These are phyloP conservation scores for Tenthredo scrophulariae DNA, from an alignment of 2,888 invertebrate genomes.

Conservation along the genomic window DNA sequence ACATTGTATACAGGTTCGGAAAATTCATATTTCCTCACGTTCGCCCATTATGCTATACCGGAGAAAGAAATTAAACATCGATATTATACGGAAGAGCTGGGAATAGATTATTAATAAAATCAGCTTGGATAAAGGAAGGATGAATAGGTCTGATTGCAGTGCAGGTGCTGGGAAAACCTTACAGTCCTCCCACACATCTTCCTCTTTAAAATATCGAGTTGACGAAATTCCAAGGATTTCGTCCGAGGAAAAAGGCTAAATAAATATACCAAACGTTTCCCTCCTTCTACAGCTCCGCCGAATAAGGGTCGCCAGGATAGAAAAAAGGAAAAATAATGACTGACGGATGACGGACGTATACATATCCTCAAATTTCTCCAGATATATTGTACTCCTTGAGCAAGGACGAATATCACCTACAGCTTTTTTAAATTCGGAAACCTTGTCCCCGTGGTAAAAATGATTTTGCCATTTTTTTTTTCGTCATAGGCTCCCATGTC, in stretches of 20 bases:
- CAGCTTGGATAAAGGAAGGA: not conserved
- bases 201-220: not conserved
- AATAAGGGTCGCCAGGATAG: not conserved
- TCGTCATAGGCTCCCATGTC: too few relatives aligned
- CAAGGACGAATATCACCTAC: not conserved
- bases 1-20: not conserved
- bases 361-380: not conserved
- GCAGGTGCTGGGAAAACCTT: not conserved
- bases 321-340: not conserved
- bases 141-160: not conserved
- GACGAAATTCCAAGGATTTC: constrained; percentile 34
- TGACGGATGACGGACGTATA: constrained; percentile 23
- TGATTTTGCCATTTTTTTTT: too few relatives aligned
- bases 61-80: not conserved
- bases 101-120: not conserved
- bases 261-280: constrained; percentile 36
- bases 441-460: too few relatives aligned
- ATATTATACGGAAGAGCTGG: not conserved
- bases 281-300: not conserved
- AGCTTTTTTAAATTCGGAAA: too few relatives aligned
- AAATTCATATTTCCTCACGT: not conserved
- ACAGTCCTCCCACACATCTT: not conserved
- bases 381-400: not conserved
- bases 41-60: not conserved
- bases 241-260: constrained; percentile 43